A percentile compares a stretch with the other conserved stretches of the same genome.
Conservation (phyloP, 2,888 invertebrate genomes). For the Pollenia angustigena region DNA sequence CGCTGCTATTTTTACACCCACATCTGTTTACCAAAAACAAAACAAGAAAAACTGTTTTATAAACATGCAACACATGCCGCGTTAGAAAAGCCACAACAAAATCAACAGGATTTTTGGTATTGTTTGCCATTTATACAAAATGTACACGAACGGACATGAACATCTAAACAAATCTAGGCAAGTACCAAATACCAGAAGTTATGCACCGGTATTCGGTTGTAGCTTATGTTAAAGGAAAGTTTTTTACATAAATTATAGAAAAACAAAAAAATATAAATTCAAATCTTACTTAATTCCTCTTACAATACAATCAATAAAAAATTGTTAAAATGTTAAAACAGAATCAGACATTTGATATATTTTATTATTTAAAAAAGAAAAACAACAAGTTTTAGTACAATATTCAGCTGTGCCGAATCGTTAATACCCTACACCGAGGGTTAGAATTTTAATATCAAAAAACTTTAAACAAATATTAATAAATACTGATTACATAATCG, state of each 20-base stretch:
- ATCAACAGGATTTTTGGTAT: constrained; percentile 58
- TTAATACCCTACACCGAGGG: too few species aligned
- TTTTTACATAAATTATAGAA: constrained; percentile 20
- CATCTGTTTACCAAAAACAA: background rate
- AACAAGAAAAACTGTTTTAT: background rate
- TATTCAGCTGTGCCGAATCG: too few species aligned
- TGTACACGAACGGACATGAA: constrained; percentile 20
- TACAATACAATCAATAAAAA: constrained; percentile 32
- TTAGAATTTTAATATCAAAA: too few species aligned
- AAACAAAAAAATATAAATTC: background rate
- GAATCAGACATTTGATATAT: constrained; percentile 16
- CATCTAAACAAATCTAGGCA: background rate
- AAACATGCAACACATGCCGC: constrained; percentile 34
- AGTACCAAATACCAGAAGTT: constrained; percentile 1
- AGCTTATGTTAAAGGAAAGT: constrained; percentile 20
- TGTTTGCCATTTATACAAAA: constrained; percentile 19
- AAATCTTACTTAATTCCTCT: background rate
- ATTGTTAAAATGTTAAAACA: background rate
- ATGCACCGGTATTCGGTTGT: background rate
- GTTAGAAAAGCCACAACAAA: constrained; percentile 23
- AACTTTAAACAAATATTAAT: too few species aligned
- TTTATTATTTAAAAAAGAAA: background rate
- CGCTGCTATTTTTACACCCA: background rate
- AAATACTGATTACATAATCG: too few species aligned
- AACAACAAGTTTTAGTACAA: too few species aligned